phyloP scores from a whole-genome alignment of 2,797 vertebrate genomes.

The Muscicapa comitata region DNA sequence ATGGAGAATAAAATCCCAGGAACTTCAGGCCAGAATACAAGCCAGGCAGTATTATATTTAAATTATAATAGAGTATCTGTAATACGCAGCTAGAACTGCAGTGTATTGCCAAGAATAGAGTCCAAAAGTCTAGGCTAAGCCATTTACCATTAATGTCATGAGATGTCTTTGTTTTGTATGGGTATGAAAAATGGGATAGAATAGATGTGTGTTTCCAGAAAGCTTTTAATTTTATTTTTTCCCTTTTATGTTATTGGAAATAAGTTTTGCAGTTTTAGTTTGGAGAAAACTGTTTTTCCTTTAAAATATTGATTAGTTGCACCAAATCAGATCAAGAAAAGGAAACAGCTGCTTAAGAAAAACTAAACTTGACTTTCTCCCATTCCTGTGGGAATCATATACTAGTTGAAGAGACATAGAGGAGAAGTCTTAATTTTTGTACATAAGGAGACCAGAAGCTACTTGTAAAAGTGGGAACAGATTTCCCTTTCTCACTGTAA shows the following conservation, averaged over 20 bases:
- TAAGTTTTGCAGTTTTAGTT: not conserved
- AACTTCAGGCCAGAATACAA: not conserved
- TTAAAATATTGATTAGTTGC: not conserved
- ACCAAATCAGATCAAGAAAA: not conserved
- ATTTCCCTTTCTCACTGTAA: not conserved
- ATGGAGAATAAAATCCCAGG: conserved; percentile 42
- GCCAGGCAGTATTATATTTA: conserved; percentile 5
- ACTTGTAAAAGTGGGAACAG: not conserved
- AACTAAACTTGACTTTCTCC: not conserved
- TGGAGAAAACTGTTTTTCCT: not conserved
- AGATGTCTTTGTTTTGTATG: conserved; percentile 12
- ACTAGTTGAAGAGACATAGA: not conserved
- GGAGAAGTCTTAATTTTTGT: not conserved
- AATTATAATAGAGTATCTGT: not conserved
- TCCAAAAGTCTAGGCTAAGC: not conserved
- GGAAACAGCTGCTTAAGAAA: not conserved
- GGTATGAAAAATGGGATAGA: not conserved
- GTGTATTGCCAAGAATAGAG: not conserved
- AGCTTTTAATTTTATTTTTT: not conserved
- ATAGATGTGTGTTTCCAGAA: not conserved
- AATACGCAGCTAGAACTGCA: not conserved
- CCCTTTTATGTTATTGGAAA: not conserved
- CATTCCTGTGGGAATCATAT: not conserved
- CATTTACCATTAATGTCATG: not conserved
- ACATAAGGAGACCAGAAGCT: not conserved